These are phyloP conservation scores for Peromyscus eremicus DNA, from an alignment of 2,797 vertebrate species.

Conservation along the genomic window DNA sequence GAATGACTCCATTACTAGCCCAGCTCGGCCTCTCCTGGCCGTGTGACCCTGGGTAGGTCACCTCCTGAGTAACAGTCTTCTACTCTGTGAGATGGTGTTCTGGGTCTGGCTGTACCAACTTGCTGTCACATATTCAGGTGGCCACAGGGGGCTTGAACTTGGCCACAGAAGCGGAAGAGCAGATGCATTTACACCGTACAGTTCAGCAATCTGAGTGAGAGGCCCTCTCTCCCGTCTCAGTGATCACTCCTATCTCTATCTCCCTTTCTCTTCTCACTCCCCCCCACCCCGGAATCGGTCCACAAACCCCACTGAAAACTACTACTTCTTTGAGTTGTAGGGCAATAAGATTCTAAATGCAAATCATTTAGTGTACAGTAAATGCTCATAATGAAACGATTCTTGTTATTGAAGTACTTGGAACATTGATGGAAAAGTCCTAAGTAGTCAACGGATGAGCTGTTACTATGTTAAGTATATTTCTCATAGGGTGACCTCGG, in stretches of 20 bases:
- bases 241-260: background rate
- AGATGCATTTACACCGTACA: background rate
- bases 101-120: background rate
- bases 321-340: background rate
- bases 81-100: background rate
- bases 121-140: background rate
- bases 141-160: background rate
- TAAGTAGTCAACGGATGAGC: background rate
- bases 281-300: background rate
- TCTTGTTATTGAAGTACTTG: background rate
- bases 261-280: too few relatives aligned
- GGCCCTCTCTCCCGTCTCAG: background rate
- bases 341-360: background rate
- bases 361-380: background rate
- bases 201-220: background rate
- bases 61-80: background rate
- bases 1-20: background rate
- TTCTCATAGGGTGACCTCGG: background rate
- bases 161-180: background rate
- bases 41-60: background rate
- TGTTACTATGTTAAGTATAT: background rate
- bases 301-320: conserved; percentile 17
- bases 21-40: background rate
- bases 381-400: background rate
- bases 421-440: background rate